Evolutionary conservation across 2,797 vertebrate genomes (phyloP).

Genomic region (Fistularia commersonii): DNA sequence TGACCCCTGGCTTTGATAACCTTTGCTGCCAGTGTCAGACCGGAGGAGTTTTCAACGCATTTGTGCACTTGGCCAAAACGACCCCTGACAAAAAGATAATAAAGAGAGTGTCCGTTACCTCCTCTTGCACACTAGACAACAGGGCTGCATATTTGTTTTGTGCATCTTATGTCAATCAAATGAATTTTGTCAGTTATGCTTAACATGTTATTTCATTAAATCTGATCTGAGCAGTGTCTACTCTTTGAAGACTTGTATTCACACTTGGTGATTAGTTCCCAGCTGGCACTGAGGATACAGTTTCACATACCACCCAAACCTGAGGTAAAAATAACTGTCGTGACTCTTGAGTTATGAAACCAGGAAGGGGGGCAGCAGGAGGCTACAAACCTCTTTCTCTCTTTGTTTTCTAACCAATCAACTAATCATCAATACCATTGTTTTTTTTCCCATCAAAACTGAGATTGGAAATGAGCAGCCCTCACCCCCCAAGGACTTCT

Average conservation of each 20-base stretch:
- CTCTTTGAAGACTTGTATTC: slow-evolving; percentile 76
- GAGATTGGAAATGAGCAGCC: background rate
- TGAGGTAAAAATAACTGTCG: slow-evolving; percentile 74
- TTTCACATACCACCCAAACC: slow-evolving; percentile 75
- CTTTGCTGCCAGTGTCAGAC: slow-evolving; percentile 94
- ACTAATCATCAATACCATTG: slow-evolving; percentile 7
- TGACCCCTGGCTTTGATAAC: slow-evolving; percentile 87
- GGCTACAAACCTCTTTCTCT: slow-evolving; percentile 30
- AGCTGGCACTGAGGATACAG: slow-evolving; percentile 70
- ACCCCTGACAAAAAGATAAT: slow-evolving; percentile 72
- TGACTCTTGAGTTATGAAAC: slow-evolving; percentile 75
- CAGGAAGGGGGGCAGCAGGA: slow-evolving; percentile 11
- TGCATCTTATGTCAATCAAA: slow-evolving; percentile 1
- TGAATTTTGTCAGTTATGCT: slow-evolving; percentile 24
- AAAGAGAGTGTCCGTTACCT: background rate
- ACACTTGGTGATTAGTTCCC: slow-evolving; percentile 77
- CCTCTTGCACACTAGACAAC: too few species aligned
- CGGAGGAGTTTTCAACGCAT: slow-evolving; percentile 94
- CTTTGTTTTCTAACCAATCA: slow-evolving; percentile 42
- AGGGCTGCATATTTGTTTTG: background rate
- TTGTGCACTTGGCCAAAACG: slow-evolving; percentile 96
- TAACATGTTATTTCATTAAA: slow-evolving; percentile 66
- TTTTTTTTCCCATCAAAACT: background rate
- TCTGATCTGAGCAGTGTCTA: slow-evolving; percentile 52
- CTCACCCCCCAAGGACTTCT: slow-evolving; percentile 86